A percentile compares a stretch with the other conserved stretches of the same genome.
Evolutionary conservation across 2,113 vertebrate species (phyloP).

Genomic region (Pungitius pungitius): DNA sequence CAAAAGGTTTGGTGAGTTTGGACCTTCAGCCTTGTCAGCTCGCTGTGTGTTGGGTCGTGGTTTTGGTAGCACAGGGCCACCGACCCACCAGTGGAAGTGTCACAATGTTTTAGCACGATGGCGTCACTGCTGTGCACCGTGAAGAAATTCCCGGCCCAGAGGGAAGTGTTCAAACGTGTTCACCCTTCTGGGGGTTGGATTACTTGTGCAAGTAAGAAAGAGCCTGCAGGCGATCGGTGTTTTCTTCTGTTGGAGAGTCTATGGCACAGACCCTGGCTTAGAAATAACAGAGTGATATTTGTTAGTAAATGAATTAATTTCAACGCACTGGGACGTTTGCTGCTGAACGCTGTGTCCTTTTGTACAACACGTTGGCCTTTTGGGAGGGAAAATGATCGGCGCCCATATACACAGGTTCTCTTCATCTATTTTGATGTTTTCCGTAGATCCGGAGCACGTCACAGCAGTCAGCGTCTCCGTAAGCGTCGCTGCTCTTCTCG

Average conservation of each 20-base stretch:
- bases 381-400: not conserved
- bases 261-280: too few relatives aligned
- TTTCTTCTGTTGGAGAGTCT: too few relatives aligned
- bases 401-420: not conserved
- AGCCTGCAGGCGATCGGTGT: not conserved
- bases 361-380: not conserved
- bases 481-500: constrained; percentile 25
- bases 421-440: not conserved
- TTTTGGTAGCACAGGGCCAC: not conserved
- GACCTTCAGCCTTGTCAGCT: too few relatives aligned
- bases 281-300: not conserved
- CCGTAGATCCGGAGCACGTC: constrained; percentile 56
- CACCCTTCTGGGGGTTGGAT: not conserved
- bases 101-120: not conserved
- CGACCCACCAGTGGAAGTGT: not conserved
- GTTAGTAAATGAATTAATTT: not conserved
- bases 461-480: constrained; percentile 22
- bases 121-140: not conserved
- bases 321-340: not conserved
- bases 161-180: not conserved
- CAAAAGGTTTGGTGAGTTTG: constrained; percentile 82
- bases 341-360: not conserved
- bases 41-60: too few relatives aligned
- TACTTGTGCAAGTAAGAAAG: not conserved
- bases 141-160: not conserved